Percentiles rank a stretch among this genome's conserved stretches.
phyloP scores from a whole-genome alignment of 2,797 vertebrate genomes.

The Poeciliopsis presidionis region DNA sequence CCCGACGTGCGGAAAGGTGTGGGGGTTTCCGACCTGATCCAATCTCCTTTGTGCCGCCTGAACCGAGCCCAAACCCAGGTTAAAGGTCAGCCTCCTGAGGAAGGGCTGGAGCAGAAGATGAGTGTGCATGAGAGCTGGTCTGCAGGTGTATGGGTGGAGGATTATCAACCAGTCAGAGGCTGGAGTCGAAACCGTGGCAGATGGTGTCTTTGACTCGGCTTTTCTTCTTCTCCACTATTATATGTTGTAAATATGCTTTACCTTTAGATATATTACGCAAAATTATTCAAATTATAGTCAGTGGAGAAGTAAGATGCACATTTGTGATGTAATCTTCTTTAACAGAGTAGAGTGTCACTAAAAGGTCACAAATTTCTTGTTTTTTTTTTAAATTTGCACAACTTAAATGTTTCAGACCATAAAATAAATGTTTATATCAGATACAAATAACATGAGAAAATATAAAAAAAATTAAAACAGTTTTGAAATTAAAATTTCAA shows the following conservation, averaged over 20 bases:
- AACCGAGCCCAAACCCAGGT: conserved; percentile 5
- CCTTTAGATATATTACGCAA: background rate
- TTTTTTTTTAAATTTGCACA: background rate
- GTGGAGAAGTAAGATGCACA: background rate
- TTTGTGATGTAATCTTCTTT: background rate
- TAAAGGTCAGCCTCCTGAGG: conserved; percentile 46
- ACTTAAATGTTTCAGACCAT: background rate
- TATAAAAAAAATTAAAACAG: background rate
- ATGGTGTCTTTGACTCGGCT: background rate
- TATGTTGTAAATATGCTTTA: background rate
- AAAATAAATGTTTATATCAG: background rate
- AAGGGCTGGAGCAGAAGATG: conserved; percentile 23
- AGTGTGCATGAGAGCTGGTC: conserved; percentile 17
- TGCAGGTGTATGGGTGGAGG: conserved; percentile 59
- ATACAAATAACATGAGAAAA: background rate
- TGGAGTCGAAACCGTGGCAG: conserved; percentile 41
- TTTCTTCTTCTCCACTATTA: background rate
- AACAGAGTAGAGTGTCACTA: background rate
- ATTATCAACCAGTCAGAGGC: conserved; percentile 34
- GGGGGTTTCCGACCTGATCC: conserved; percentile 16
- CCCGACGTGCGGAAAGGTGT: conserved; percentile 5
- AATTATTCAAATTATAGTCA: background rate
- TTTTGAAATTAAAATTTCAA: background rate
- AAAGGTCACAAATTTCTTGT: background rate
- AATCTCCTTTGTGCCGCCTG: background rate